phyloP scores from a whole-genome alignment of 1,140 invertebrate genomes.

The Mycetomoellerius zeteki region DNA sequence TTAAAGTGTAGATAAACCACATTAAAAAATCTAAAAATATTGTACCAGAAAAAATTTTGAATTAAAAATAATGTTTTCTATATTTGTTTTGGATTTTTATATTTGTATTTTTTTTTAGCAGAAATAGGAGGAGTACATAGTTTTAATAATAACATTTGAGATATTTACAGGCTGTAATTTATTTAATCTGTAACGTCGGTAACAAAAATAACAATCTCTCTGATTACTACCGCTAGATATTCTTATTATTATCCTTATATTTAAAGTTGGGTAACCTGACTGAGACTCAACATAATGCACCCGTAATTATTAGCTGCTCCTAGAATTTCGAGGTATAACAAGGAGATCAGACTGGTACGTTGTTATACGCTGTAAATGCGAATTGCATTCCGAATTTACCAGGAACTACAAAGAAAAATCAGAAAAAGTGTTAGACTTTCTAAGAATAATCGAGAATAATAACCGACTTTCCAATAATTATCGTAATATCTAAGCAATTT shows the following conservation, averaged over 20 bases:
- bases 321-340: constrained; percentile 33
- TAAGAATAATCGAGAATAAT: background rate
- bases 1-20: no score
- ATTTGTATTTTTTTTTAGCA: background rate
- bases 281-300: constrained; percentile 37
- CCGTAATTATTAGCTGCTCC: constrained; percentile 32
- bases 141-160: background rate
- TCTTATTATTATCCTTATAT: constrained; percentile 16
- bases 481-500: background rate
- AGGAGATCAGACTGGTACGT: constrained; percentile 31
- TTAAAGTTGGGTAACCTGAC: constrained; percentile 19
- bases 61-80: background rate
- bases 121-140: background rate
- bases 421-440: background rate
- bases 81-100: background rate
- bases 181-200: constrained; percentile 42
- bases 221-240: constrained; percentile 19
- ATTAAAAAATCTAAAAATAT: background rate
- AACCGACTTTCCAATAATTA: background rate
- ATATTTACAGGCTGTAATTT: constrained; percentile 33
- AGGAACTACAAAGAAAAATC: constrained; percentile 21
- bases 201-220: constrained; percentile 55
- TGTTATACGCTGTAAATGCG: background rate
- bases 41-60: background rate
- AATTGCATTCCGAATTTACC: constrained; percentile 47